These are phyloP conservation scores for Dynastes hyllus DNA, from an alignment of 2,888 invertebrate species.

Conservation along the genomic window DNA sequence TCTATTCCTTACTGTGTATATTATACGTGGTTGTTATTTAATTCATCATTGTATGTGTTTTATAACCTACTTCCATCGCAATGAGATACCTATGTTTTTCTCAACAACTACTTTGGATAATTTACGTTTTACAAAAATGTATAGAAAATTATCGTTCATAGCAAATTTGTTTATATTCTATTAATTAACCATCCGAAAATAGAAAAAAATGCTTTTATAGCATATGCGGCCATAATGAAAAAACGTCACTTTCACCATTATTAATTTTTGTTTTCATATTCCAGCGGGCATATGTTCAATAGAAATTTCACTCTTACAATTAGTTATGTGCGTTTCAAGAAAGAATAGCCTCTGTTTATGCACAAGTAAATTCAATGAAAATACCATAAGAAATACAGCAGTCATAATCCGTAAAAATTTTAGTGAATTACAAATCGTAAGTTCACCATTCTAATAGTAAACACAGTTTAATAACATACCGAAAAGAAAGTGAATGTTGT, in stretches of 20 bases:
- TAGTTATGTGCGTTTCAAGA: neutral
- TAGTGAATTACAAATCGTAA: constrained; percentile 1
- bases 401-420: constrained; percentile 11
- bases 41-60: too few species aligned
- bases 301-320: constrained; percentile 5
- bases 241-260: constrained; percentile 24
- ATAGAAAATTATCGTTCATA: too few species aligned
- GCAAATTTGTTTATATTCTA: neutral
- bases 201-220: neutral
- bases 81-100: too few species aligned
- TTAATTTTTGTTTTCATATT: constrained; percentile 30
- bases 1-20: too few species aligned
- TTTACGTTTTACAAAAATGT: too few species aligned
- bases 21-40: too few species aligned
- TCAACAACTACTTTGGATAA: too few species aligned
- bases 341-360: neutral
- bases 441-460: constrained; percentile 12
- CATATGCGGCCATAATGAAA: neutral
- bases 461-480: neutral
- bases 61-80: too few species aligned
- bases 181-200: neutral
- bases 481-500: constrained; percentile 35
- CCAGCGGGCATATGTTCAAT: constrained; percentile 1
- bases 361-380: neutral
- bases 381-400: neutral